Conservation (phyloP, 30 jellyfish, hydroid and myxozoan species). For the Pelagia noctiluca region DNA sequence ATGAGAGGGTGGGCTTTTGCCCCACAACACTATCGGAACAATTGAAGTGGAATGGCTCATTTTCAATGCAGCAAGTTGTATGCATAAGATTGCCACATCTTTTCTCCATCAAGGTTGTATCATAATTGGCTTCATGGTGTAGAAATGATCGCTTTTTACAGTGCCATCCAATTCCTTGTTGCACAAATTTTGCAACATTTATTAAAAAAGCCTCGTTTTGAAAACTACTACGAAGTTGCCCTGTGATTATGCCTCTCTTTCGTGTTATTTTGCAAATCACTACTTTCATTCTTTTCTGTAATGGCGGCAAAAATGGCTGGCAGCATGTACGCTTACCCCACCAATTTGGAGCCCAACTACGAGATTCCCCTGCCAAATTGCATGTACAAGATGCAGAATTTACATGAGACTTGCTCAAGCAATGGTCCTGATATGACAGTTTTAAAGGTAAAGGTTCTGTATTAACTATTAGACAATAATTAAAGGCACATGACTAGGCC, state of each 20-base stretch:
- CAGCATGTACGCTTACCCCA: constrained; percentile 62
- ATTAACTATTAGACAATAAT: not conserved
- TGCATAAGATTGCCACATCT: not conserved
- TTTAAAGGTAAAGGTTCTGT: not conserved
- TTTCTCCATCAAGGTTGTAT: not conserved
- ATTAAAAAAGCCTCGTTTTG: too few relatives aligned
- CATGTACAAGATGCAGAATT: constrained; percentile 58
- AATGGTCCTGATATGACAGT: constrained; percentile 9
- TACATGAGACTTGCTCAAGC: constrained; percentile 4
- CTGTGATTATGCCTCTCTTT: not conserved
- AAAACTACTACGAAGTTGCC: not conserved
- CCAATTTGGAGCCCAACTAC: not conserved
- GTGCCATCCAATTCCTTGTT: too few relatives aligned
- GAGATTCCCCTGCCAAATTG: constrained; percentile 60
- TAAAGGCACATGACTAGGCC: too few relatives aligned
- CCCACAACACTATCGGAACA: constrained; percentile 97
- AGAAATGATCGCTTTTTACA: too few relatives aligned
- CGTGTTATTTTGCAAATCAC: not conserved
- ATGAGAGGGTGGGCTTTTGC: constrained; percentile 88
- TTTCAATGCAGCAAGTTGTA: not conserved
- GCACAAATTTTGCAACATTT: too few relatives aligned
- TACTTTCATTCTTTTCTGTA: not conserved
- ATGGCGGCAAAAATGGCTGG: constrained; percentile 33
- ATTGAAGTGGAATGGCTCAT: constrained; percentile 94
- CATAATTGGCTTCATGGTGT: not conserved